phyloP scores from a whole-genome alignment of 2,113 vertebrate genomes.

The Heterotilapia buettikoferi region DNA sequence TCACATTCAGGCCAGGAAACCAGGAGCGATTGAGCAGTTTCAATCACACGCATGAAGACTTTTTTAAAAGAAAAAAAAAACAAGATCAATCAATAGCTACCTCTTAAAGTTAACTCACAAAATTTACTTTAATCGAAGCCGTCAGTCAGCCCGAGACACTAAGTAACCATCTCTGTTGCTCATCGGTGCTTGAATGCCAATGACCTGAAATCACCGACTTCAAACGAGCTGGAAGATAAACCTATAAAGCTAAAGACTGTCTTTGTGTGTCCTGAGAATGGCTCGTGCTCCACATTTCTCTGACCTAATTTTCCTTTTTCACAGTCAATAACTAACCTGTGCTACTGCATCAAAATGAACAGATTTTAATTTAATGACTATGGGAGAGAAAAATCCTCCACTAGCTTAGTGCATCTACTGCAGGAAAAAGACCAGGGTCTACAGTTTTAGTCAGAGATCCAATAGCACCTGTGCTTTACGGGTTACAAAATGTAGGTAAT shows the following conservation, averaged over 20 bases:
- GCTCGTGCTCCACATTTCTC: constrained; percentile 34
- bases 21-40: constrained; percentile 43
- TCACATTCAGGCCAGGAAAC: constrained; percentile 46
- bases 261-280: constrained; percentile 39
- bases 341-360: not conserved
- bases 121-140: constrained; percentile 47
- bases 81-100: constrained; percentile 53
- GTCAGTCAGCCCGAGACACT: constrained; percentile 24
- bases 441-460: accelerated
- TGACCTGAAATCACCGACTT: constrained; percentile 46
- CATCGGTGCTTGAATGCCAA: constrained; percentile 51
- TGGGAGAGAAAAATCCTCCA: not conserved
- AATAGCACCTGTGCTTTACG: not conserved
- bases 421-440: not conserved
- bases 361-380: not conserved
- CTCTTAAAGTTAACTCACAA: constrained; percentile 50
- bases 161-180: constrained; percentile 36
- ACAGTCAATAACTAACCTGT: constrained; percentile 30
- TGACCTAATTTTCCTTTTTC: constrained; percentile 47
- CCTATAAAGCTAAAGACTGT: constrained; percentile 30
- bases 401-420: not conserved
- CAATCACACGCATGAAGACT: constrained; percentile 52
- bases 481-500: not conserved
- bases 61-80: constrained; percentile 1
- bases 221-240: constrained; percentile 46